Base-by-base conservation (phyloP, 2,113 vertebrate genomes). In the Ciconia boyciana region DNA sequence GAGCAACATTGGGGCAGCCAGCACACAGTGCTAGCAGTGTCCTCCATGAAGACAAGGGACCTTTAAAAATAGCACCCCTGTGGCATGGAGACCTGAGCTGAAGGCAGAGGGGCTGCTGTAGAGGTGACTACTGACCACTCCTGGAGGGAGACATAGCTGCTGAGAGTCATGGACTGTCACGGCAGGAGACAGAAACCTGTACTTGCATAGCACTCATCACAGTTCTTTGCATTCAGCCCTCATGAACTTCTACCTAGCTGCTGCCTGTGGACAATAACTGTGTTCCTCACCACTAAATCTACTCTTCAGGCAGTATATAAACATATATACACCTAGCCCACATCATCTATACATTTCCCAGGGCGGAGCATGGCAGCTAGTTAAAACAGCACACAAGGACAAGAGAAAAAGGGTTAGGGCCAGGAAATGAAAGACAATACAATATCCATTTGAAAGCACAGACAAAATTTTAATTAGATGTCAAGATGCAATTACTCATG, bases 211-310 rank as follows among this genome's bases (percentile, higher is more conserved):
- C 22, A 39, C 15, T 10, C 28, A 19, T 1, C 26, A 6, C 43
- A 17, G 6, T 1, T n/a, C 22, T 16, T 12, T 12, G 36, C 69
- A 19, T 26, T 32, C 41, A 21, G 9, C 24, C 49, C 41, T 24
- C 61, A 3, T 15, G 9, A 49, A 12, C 34, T 15, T 46, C 34
- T 29, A 4, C 4, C 10, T 36, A 28, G 28, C 74, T n/a, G 14
- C 64, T 84, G 25, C 36, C 44, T 32, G 2, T 1, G 39, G 31
- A 7, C 21, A 4, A 0, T 1, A 31, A 32, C 5, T 10, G 2
- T 10, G 18, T 1, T 55, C 44, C 36, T 34, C 21, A 26, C 21
- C 31, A 1, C 32, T 12, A 29, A 16, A 62, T 3, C 26, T 46
- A 2, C 36, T 22, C 55, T 36, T 18, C 46, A 31, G 62, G 69